These are phyloP conservation scores for Conomelus anceps DNA, from an alignment of 2,888 invertebrate genomes.

Conservation along the genomic window DNA sequence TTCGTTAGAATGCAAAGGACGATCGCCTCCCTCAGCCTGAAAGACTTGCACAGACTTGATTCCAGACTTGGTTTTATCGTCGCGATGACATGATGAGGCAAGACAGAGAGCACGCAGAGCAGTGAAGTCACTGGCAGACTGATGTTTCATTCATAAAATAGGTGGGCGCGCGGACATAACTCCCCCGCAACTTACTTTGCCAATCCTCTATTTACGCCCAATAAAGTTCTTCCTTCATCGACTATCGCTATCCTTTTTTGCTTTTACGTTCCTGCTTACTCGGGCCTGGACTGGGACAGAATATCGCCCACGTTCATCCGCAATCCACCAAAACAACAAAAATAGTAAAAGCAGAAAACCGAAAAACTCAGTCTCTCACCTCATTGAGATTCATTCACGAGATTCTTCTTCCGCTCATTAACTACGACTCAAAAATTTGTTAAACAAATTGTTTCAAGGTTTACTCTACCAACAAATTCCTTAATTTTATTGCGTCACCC, in stretches of 20 bases:
- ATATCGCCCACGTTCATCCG: background rate
- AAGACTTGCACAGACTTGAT: background rate
- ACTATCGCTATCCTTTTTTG: background rate
- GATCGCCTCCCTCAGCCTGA: background rate
- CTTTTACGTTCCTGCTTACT: background rate
- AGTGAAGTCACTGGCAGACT: background rate
- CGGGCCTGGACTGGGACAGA: background rate
- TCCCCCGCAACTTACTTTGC: background rate
- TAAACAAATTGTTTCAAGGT: background rate
- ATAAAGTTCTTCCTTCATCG: background rate
- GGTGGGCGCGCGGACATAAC: background rate
- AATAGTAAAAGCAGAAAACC: background rate
- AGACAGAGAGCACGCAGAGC: background rate
- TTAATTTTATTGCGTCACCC: background rate
- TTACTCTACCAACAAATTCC: background rate
- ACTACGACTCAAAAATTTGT: background rate
- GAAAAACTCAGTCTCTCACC: background rate
- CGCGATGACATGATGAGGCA: slow-evolving; percentile 1
- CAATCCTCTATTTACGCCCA: background rate
- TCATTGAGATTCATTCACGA: background rate
- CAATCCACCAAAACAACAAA: background rate
- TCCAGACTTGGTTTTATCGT: slow-evolving; percentile 6
- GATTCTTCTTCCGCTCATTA: background rate
- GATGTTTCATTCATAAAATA: slow-evolving; percentile 7
- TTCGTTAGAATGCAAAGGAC: background rate